Percentiles rank a stretch among this genome's conserved stretches.
These are phyloP conservation scores for Oriolus oriolus DNA, from an alignment of 2,113 vertebrate genomes.

Conservation along the genomic window DNA sequence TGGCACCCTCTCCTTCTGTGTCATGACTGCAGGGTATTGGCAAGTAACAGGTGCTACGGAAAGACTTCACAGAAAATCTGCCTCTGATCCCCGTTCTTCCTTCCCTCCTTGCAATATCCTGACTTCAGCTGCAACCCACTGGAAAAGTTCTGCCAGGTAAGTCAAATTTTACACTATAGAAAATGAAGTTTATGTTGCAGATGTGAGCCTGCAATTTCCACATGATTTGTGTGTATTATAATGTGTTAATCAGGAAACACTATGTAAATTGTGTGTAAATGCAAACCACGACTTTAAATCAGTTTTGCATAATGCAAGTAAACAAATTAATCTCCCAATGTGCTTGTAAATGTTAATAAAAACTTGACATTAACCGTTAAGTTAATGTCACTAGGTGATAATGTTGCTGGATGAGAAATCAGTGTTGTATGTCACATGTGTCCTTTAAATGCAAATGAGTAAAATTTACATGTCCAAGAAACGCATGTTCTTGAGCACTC, in stretches of 20 bases:
- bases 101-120: background rate
- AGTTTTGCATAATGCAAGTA: conserved; percentile 50
- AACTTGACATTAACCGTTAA: conserved; percentile 32
- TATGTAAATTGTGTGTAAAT: conserved; percentile 53
- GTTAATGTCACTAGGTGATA: background rate
- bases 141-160: background rate
- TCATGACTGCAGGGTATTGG: background rate
- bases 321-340: conserved; percentile 55
- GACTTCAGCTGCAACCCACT: background rate
- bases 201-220: background rate
- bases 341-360: conserved; percentile 53
- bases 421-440: background rate
- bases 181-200: background rate
- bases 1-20: background rate
- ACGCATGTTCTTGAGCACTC: background rate
- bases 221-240: conserved; percentile 8
- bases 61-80: background rate
- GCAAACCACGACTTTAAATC: conserved; percentile 12
- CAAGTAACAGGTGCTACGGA: background rate
- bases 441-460: conserved; percentile 9
- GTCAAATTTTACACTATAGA: background rate
- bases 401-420: background rate
- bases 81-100: background rate
- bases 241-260: conserved; percentile 22
- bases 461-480: background rate